A percentile compares a stretch with the other conserved stretches of the same genome.
phyloP scores from a whole-genome alignment of 2,888 invertebrate genomes.

The Synanthedon andrenaeformis region DNA sequence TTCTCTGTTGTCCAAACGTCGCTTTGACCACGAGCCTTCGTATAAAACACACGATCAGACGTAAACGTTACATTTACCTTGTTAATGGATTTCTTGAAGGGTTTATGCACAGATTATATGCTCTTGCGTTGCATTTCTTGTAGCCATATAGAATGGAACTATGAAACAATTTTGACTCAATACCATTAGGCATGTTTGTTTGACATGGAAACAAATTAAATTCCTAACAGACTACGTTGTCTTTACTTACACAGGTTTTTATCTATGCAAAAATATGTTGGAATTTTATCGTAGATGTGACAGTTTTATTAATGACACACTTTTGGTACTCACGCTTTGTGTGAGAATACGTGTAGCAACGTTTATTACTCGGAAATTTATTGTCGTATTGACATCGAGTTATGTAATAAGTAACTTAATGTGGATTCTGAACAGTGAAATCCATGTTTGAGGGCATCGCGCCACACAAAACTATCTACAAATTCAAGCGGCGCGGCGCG shows the following conservation, averaged over 20 bases:
- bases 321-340: neutral
- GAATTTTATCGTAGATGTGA: conserved; percentile 31
- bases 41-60: conserved; percentile 10
- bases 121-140: neutral
- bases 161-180: too few species aligned
- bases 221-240: conserved; percentile 30
- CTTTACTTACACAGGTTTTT: conserved; percentile 6
- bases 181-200: too few species aligned
- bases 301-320: conserved; percentile 21
- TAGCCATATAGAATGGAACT: too few species aligned
- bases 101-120: neutral
- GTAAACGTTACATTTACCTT: conserved; percentile 26
- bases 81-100: conserved; percentile 13
- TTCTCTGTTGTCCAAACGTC: conserved; percentile 29
- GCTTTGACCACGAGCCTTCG: conserved; percentile 3
- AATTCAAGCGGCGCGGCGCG: neutral
- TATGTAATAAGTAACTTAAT: conserved; percentile 21
- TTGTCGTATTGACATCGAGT: conserved; percentile 31
- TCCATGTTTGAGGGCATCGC: conserved; percentile 15
- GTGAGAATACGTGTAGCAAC: conserved; percentile 17
- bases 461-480: neutral
- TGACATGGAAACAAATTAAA: conserved; percentile 12
- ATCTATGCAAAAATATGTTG: neutral
- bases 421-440: conserved; percentile 19
- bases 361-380: conserved; percentile 28